These are phyloP conservation scores for Caenorhabditis virilis DNA, from an alignment of 2,888 invertebrate genomes.

Conservation along the genomic window DNA sequence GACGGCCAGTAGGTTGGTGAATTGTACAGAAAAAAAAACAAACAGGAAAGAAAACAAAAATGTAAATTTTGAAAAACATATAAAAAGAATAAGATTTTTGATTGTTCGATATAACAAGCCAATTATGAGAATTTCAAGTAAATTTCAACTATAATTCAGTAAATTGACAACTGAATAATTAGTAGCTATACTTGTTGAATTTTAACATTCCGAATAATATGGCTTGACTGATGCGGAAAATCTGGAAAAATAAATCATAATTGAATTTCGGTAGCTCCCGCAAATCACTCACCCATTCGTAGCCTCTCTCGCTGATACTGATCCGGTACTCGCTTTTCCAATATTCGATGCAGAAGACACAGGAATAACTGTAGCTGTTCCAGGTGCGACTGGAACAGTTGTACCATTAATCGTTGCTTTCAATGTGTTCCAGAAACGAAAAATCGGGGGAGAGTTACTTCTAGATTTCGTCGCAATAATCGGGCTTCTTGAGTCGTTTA, in stretches of 20 bases:
- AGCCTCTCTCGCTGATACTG: conserved; percentile 7
- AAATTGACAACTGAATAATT: no score
- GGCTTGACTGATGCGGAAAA: conserved; percentile 7
- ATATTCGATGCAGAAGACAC: conserved; percentile 25
- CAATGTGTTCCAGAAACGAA: conserved; percentile 42
- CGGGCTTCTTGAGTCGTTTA: not conserved
- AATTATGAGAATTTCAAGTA: no score
- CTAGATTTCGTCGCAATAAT: conserved; percentile 11
- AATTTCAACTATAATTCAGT: no score
- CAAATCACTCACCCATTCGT: conserved; percentile 6
- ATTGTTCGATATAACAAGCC: no score
- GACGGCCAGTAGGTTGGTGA: no score
- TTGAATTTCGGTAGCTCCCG: not conserved
- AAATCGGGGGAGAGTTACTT: conserved; percentile 40
- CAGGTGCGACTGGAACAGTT: conserved; percentile 15
- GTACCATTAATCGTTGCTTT: conserved; percentile 35
- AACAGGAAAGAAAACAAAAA: no score
- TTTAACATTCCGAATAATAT: conserved; percentile 29
- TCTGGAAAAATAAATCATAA: conserved; percentile 1
- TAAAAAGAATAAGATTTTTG: no score
- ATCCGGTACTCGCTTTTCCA: conserved; percentile 15
- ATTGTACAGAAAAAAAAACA: no score
- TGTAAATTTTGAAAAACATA: no score
- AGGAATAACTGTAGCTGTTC: conserved; percentile 22
- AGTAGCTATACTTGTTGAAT: no score